A percentile compares a stretch with the other conserved stretches of the same genome.
phyloP scores from a whole-genome alignment of 2,113 vertebrate species.

The Oceanodroma tethys region DNA sequence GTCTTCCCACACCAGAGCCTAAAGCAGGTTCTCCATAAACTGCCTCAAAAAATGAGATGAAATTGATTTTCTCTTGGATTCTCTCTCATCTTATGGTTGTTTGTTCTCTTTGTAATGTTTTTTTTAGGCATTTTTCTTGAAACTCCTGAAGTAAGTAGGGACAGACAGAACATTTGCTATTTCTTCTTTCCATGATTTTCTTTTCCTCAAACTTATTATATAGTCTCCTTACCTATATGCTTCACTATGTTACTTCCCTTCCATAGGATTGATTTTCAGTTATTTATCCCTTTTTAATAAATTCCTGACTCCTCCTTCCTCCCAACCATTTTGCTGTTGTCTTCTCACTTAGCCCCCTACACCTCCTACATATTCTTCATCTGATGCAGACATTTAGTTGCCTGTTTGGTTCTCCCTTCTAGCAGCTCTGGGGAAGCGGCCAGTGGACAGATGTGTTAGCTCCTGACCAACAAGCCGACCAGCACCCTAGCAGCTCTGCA shows the following conservation, averaged over 20 bases:
- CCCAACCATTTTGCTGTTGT: neutral
- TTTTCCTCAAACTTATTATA: neutral
- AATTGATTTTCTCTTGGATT: neutral
- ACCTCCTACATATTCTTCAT: neutral
- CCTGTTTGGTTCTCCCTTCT: neutral
- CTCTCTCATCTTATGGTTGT: neutral
- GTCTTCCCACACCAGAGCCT: neutral
- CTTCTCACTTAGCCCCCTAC: neutral
- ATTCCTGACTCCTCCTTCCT: neutral
- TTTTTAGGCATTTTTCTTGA: neutral
- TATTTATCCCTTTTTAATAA: neutral
- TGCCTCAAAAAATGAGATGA: neutral
- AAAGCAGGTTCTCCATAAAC: neutral
- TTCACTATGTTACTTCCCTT: neutral
- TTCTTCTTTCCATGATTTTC: neutral
- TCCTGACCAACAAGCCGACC: neutral
- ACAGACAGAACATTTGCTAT: neutral
- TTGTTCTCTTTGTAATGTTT: neutral
- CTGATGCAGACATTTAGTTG: neutral
- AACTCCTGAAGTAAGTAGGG: neutral
- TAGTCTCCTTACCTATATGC: neutral
- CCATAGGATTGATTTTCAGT: neutral
- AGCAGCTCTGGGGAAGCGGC: neutral
- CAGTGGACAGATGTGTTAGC: rapidly evolving
- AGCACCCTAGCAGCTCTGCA: neutral